These are phyloP conservation scores for Cheilosia soror DNA, from an alignment of 2,888 invertebrate genomes.

Conservation along the genomic window DNA sequence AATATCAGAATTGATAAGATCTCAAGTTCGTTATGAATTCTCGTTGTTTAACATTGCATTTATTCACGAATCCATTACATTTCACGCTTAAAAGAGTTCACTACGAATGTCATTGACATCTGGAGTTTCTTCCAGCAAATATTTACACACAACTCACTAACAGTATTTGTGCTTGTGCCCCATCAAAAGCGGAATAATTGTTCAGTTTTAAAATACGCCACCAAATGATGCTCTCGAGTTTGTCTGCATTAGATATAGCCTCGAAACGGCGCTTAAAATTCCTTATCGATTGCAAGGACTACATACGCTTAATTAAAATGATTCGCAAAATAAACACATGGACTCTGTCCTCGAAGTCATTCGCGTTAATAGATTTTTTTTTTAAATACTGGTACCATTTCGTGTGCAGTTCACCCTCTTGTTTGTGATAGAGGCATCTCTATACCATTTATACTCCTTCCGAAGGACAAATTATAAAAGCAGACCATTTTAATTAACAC, in stretches of 20 bases:
- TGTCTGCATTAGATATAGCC: slow-evolving; percentile 7
- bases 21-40: too few species aligned
- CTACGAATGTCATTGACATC: neutral
- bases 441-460: neutral
- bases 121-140: too few species aligned
- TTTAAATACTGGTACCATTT: neutral
- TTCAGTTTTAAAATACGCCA: neutral
- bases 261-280: slow-evolving; percentile 7
- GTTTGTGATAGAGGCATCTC: neutral
- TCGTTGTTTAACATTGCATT: neutral
- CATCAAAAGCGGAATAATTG: slow-evolving; percentile 1
- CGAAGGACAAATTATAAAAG: slow-evolving; percentile 8
- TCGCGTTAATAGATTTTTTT: slow-evolving; percentile 6
- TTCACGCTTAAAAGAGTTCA: neutral
- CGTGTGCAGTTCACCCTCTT: neutral
- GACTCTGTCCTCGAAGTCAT: slow-evolving; percentile 7
- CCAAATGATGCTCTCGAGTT: neutral
- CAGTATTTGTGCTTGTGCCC: neutral
- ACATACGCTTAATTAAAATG: slow-evolving; percentile 22
- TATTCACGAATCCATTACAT: too few species aligned
- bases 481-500: slow-evolving; percentile 41
- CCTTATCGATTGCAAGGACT: neutral
- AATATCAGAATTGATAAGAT: too few species aligned
- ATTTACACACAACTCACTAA: neutral
- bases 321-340: slow-evolving; percentile 8